phyloP scores from a whole-genome alignment of 2,888 invertebrate species.

The Temnothorax ravouxi region DNA sequence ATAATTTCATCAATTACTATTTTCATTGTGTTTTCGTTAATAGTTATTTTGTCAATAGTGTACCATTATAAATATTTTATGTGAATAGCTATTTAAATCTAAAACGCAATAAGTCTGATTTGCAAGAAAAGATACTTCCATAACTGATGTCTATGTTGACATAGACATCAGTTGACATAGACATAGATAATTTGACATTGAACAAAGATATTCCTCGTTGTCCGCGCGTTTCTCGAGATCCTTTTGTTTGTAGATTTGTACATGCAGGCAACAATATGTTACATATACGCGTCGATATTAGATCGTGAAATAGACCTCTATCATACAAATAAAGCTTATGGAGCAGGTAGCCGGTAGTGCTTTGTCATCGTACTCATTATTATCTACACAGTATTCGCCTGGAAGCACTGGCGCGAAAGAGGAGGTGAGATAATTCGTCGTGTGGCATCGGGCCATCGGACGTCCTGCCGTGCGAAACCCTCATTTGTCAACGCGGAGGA shows the following conservation, averaged over 20 bases:
- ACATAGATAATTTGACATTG: too few species aligned
- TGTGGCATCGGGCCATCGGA: conserved; percentile 75
- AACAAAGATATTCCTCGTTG: neutral
- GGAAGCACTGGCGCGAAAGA: conserved; percentile 44
- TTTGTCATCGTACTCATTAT: conserved; percentile 72
- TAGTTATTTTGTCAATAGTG: neutral
- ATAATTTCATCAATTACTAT: conserved; percentile 9
- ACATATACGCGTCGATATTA: conserved; percentile 49
- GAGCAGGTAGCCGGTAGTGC: conserved; percentile 58
- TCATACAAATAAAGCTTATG: conserved; percentile 42
- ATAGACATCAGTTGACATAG: too few species aligned
- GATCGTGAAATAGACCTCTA: conserved; percentile 40
- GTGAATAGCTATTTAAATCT: neutral
- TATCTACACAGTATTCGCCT: conserved; percentile 70
- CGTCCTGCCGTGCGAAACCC: conserved; percentile 75
- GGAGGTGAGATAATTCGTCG: conserved; percentile 77
- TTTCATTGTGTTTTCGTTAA: conserved; percentile 2
- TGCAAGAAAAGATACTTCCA: neutral
- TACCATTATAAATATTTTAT: neutral
- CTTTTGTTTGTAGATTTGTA: neutral
- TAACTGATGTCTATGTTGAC: neutral
- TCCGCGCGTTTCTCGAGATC: neutral
- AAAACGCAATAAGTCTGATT: neutral
- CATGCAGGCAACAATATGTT: neutral
- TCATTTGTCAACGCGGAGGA: conserved; percentile 82